Evolutionary conservation across 2,888 invertebrate species (phyloP), one percentile per base, ranked within the genome.

Genomic region (Fragum whitleyi): DNA sequence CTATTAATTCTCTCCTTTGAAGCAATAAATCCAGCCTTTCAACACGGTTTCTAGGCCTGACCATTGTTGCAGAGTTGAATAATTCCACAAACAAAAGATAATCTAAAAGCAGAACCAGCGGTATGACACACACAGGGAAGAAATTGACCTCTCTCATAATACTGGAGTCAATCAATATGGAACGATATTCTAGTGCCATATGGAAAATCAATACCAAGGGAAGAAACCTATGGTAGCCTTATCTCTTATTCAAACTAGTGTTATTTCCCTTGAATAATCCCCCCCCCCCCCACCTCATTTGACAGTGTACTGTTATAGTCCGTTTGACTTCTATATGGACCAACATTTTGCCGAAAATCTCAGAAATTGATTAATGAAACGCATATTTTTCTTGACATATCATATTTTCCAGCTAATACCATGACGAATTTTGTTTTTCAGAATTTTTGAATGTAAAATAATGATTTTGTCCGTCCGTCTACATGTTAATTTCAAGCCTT

Each of bases 81-180:
- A 61, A 32, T 61, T 61, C 32, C n/a, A 61, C 61, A 61, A 32
- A 61, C 61, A 61, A 61, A 61, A 61, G 61, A 61, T 9, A 61
- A n/a, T 61, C 61, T 61, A 11, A 5, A 32, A 19, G 61, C n/a
- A 21, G 23, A 57, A 11, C 57, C 57, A 26, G 21, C n/a, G 16
- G 32, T 61, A 61, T 61, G 61, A 61, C 61, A 61, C 61, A 61
- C 57, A 26, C 23, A 5, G 6, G 61, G 6, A 28, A 61, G 61
- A n/a, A 19, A 23, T 29, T 61, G 61, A 61, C 61, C 61, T 61
- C 61, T 61, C 26, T 61, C 29, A 32, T 57, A 21, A 26, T 32
- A 28, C n/a, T n/a, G n/a, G 32, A 61, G 61, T 61, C 61, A 61
- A 61, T 61, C 61, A 61, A 61, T 61, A 61, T 21, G 32, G 32